Conservation (phyloP, 2,888 invertebrate species). For the Neoaliturus tenellus region DNA sequence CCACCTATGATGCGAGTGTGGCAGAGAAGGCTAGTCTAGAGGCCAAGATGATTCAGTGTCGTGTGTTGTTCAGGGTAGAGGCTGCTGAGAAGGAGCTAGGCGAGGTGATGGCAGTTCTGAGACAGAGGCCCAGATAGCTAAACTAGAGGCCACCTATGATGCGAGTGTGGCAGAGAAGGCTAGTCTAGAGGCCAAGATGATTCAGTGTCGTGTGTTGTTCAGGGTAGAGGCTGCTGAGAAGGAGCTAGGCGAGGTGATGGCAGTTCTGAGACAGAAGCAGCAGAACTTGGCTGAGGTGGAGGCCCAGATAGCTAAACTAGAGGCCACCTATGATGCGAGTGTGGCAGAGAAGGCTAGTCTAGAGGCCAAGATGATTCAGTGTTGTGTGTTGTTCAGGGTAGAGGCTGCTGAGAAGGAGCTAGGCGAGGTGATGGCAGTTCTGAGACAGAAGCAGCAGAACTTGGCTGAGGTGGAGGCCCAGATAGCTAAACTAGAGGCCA, state of each 20-base stretch:
- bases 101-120: conserved; percentile 84
- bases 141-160: conserved; percentile 79
- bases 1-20: conserved; percentile 83
- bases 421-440: conserved; percentile 83
- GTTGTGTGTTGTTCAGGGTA: conserved; percentile 74
- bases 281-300: conserved; percentile 89
- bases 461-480: conserved; percentile 89
- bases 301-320: conserved; percentile 77
- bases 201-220: conserved; percentile 65
- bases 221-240: conserved; percentile 87
- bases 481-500: conserved; percentile 75
- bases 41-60: conserved; percentile 85
- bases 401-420: conserved; percentile 87
- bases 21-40: conserved; percentile 84
- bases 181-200: conserved; percentile 74
- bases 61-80: conserved; percentile 79
- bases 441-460: conserved; percentile 88
- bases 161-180: conserved; percentile 85
- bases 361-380: conserved; percentile 70
- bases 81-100: conserved; percentile 86
- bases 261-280: conserved; percentile 86
- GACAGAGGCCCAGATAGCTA: conserved; percentile 80
- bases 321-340: conserved; percentile 82
- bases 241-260: conserved; percentile 86
- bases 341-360: conserved; percentile 85